A percentile compares a stretch with the other conserved stretches of the same genome.
These are phyloP conservation scores for Oriolus oriolus DNA, from an alignment of 2,113 vertebrate genomes.

Conservation along the genomic window DNA sequence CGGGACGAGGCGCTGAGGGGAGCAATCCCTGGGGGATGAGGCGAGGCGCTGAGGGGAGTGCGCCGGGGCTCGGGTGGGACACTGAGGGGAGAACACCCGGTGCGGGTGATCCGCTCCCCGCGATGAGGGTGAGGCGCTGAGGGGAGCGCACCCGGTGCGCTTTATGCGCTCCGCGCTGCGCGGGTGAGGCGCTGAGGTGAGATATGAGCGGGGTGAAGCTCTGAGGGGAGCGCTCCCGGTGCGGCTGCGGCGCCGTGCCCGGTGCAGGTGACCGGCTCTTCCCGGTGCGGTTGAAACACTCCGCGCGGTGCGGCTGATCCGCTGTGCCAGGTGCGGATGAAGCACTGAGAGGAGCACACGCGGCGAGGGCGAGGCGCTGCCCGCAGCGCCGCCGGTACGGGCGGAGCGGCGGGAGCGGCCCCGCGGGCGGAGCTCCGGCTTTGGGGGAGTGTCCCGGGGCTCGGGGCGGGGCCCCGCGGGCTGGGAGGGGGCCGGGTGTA, in stretches of 20 bases:
- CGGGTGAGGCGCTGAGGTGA: too few relatives aligned
- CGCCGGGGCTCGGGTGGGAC: too few relatives aligned
- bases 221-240: fast-evolving
- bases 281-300: background rate
- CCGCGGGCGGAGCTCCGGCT: background rate
- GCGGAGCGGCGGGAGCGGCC: background rate
- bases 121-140: background rate
- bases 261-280: background rate
- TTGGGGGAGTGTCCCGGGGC: background rate
- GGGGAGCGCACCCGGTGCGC: background rate
- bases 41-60: background rate
- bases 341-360: background rate
- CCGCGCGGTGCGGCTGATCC: background rate
- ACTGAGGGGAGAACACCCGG: background rate
- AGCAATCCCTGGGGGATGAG: background rate
- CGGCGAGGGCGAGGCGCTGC: too few relatives aligned
- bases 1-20: background rate
- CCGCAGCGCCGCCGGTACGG: too few relatives aligned
- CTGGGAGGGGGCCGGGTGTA: too few relatives aligned
- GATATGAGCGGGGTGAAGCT: background rate
- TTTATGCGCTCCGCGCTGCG: too few relatives aligned
- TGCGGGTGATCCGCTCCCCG: too few relatives aligned
- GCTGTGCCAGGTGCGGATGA: background rate
- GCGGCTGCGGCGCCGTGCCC: fast-evolving
- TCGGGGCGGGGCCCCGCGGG: too few relatives aligned